Conservation (phyloP, 2,797 vertebrate genomes). For the Hypotaenidia philippensis region DNA sequence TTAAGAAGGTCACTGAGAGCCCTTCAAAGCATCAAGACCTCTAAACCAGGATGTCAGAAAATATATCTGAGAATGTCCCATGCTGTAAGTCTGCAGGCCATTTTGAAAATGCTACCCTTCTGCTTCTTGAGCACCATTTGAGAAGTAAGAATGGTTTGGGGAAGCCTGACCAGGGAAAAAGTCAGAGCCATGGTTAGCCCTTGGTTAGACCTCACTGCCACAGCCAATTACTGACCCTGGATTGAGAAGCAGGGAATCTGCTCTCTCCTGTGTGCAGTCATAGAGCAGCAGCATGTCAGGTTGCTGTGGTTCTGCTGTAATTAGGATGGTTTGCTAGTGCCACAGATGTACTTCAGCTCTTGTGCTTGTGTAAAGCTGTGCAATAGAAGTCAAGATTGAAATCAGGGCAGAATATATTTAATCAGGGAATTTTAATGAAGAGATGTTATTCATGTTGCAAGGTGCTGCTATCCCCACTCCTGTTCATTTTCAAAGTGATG, state of each 20-base stretch:
- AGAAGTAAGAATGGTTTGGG: not conserved
- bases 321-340: not conserved
- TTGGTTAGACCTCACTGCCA: not conserved
- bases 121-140: not conserved
- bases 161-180: not conserved
- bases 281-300: not conserved
- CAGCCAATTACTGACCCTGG: not conserved
- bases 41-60: not conserved
- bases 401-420: not conserved
- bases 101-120: not conserved
- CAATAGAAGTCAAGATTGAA: not conserved
- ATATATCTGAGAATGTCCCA: not conserved
- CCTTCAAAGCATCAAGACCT: not conserved
- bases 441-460: not conserved
- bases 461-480: not conserved
- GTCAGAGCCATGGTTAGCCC: not conserved
- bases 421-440: not conserved
- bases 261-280: not conserved
- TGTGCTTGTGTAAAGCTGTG: fast-evolving
- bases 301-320: not conserved
- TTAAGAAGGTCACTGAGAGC: not conserved
- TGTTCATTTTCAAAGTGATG: not conserved
- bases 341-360: not conserved
- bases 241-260: not conserved
- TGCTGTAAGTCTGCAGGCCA: not conserved